Evolutionary conservation across 2,888 invertebrate species (phyloP), one percentile per base, ranked within the genome.

Genomic region (Phyllotreta cruciferae): DNA sequence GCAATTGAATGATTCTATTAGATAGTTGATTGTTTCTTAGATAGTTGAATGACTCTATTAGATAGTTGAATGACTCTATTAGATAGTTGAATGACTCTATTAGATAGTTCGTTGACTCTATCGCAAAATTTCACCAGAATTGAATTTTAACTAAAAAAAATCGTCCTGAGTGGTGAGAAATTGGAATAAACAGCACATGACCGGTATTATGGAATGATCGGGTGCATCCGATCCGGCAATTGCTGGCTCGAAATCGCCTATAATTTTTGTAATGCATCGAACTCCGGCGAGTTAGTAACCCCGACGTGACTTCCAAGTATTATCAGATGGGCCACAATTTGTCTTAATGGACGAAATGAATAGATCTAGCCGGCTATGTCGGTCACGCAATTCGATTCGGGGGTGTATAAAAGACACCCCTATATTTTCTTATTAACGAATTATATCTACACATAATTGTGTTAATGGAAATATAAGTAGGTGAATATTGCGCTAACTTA

Each of bases 281-380:
- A 64, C 52, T 54, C 24, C 50, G 37, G 44, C 35, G 24, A 64
- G 50, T 62, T 52, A 41, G 56, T 61, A 61, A 64, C 41, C 52
- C 14, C 64, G 47, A 54, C 61, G 57, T 61, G 57, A 64, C 61
- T 64, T 76, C 71, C 72, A 58, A 35, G 56, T 62, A 66, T 66
- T 66, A 62, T 62, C 66, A 58, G 62, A 62, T 66, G 62, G 39
- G 47, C 45, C 54, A 66, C 66, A 66, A 66, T 66, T 66, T 66
- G 66, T 62, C 62, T 62, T 66, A 66, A 66, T 66, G 66, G 66
- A 60, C 66, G 24, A 66, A 66, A 62, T 62, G 66, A 62, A 66
- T 66, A 66, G 66, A 56, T 58, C 53, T 52, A 10, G 50, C 66
- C 66, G 66, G 62, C 66, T 56, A 44, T 62, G 62, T 62, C 39